Evolutionary conservation across 64 coral and sea anemone species (phyloP), one percentile per base, ranked within the genome.

Genomic region (Actinia equina): DNA sequence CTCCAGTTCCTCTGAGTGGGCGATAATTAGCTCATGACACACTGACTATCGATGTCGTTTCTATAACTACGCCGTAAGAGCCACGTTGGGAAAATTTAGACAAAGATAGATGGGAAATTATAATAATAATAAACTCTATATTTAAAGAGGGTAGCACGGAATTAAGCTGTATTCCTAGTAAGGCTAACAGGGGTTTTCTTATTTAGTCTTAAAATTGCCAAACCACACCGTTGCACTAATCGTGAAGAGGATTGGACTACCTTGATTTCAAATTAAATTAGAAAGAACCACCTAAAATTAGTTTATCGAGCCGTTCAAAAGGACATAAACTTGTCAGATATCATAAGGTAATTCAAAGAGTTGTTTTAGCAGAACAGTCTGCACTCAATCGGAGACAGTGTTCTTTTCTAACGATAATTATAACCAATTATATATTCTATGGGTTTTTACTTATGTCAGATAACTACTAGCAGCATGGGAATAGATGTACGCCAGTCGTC

Each of bases 361-460:
- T 49, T 57, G 55, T 57, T 12, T 12, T 57, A 57, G 55, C 46
- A 49, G 20, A 69, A 3, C 19, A 30, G 25, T 9, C n/a, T 65
- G 62, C 26, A 74, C 69, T 30, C 27, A 74, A n/a, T 65, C 6
- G 22, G 16, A 23, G 55, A 57, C 55, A 65, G 62, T n/a, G 9
- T 65, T 65, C 62, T 65, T 18, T 65, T n/a, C 6, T 65, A 74
- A 41, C 23, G 69, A 74, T 74, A 74, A 74, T 74, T 74, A 74
- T 25, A 13, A 74, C 12, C 69, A 74, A 74, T n/a, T 74, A 74
- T 41, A 71, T 27, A 13, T 41, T 74, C 5, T 37, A 74, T 74
- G 23, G 69, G 26, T 74, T 74, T 6, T 27, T 74, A 30, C 11
- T 30, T 74, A 74, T 16, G 23, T 41, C n/a, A 74, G 41, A 3